Evolutionary conservation across 2,888 invertebrate species (phyloP), one percentile per base, ranked within the genome.

Genomic region (Octonoba sinensis): DNA sequence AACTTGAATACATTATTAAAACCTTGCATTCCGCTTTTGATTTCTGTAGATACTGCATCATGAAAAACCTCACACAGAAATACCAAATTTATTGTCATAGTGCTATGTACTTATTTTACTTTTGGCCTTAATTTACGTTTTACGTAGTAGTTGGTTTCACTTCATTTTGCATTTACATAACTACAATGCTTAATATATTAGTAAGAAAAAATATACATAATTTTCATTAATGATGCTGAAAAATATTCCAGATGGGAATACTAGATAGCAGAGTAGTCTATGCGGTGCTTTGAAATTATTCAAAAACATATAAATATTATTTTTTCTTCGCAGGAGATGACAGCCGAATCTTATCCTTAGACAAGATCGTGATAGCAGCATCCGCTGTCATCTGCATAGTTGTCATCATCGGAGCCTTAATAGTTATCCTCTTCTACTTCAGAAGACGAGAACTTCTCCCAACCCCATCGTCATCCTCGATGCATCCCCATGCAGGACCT

Each of bases 311-410:
- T 59, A 59, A 36, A 16, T 62, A 16, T 36, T 36, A 15, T 36
- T 20, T 57, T 36, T 16, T 36, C 15, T 49, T 67, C 1, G 62
- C 70, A 66, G 82, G 72, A 13, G 84, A 66, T 16, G 69, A 62
- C n/a, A 77, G 47, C 51, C 60, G 77, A 57, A 78, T 84, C 27
- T 59, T 76, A 15, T 83, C 83, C 27, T 95, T 96, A 94, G 96
- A 96, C 90, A 96, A 96, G 89, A 95, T 96, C 87, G 96, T 96
- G 70, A 96, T 96, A 87, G 95, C 95, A 46, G 96, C 96, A 4
- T 95, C 95, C 87, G 96, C 96, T 20, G 96, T 96, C 82, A 96
- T 96, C 87, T 96, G 96, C 88, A 95, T 94, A 57, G 96, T 96
- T 47, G 95, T 96, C 86, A 93, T 96, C 82, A 60, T 79, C 12